These are phyloP conservation scores for Synanceia verrucosa DNA, from an alignment of 2,797 vertebrate species.

Conservation along the genomic window DNA sequence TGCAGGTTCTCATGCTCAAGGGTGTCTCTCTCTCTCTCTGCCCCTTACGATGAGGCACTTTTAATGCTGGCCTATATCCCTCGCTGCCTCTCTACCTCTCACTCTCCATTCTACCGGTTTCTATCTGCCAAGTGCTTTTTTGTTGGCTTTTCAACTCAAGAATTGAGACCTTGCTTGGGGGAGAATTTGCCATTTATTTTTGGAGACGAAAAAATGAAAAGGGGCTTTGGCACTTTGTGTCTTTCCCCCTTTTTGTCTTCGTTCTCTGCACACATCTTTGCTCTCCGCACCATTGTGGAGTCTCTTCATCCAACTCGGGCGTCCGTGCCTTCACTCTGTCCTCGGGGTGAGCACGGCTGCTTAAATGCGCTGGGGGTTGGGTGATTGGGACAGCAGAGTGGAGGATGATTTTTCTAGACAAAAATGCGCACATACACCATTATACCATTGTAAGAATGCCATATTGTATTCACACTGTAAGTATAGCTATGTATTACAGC, in stretches of 20 bases:
- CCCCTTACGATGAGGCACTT: conserved; percentile 56
- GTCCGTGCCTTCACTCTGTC: conserved; percentile 57
- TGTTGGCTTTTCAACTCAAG: conserved; percentile 67
- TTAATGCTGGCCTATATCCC: conserved; percentile 69
- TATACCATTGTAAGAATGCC: conserved; percentile 17
- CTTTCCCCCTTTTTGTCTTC: conserved; percentile 56
- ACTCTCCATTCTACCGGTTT: conserved; percentile 44
- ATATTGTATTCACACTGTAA: conserved; percentile 14
- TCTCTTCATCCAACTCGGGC: conserved; percentile 59
- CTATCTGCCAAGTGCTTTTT: conserved; percentile 58
- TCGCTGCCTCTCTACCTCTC: conserved; percentile 44
- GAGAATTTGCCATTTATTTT: conserved; percentile 78
- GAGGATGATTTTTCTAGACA: conserved; percentile 47
- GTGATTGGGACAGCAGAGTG: conserved; percentile 34
- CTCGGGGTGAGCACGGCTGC: conserved; percentile 54
- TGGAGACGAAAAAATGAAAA: conserved; percentile 63
- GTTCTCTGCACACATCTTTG: conserved; percentile 56
- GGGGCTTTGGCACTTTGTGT: conserved; percentile 65
- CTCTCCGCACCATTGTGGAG: conserved; percentile 56
- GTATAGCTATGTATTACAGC: conserved; percentile 16
- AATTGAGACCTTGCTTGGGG: conserved; percentile 73
- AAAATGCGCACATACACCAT: conserved; percentile 13
- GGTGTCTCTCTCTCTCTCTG: conserved; percentile 47
- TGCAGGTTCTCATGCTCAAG: conserved; percentile 64
- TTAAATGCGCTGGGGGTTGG: conserved; percentile 53